These are phyloP conservation scores for Tetrax tetrax DNA, from an alignment of 2,113 vertebrate species.

Conservation along the genomic window DNA sequence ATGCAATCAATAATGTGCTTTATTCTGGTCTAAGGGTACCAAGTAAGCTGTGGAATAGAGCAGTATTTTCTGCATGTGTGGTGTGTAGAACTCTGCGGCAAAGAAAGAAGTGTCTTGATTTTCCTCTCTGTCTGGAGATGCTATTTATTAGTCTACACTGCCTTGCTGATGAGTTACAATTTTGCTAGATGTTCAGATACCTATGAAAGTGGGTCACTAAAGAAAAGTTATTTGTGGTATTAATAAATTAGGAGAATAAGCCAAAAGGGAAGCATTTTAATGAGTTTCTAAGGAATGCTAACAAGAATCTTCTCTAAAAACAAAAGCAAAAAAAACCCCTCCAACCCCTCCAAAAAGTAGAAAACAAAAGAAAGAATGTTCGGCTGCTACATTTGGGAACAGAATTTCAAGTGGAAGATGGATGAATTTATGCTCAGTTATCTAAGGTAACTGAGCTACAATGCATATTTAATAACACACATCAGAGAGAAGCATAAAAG, in stretches of 20 bases:
- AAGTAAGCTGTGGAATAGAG: not conserved
- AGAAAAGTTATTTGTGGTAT: conserved; percentile 65
- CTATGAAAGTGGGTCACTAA: conserved; percentile 65
- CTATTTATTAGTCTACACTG: conserved; percentile 16
- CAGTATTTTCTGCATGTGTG: not conserved
- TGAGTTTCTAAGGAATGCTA: conserved; percentile 61
- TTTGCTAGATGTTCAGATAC: conserved; percentile 57
- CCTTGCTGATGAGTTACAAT: conserved; percentile 20
- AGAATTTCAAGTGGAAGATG: conserved; percentile 16
- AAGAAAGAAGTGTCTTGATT: not conserved
- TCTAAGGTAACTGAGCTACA: conserved; percentile 1
- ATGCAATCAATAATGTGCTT: not conserved
- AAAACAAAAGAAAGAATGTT: conserved; percentile 36
- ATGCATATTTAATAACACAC: conserved; percentile 1
- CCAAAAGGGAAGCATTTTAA: conserved; percentile 71
- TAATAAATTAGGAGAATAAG: conserved; percentile 70
- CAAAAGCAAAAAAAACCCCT: conserved; percentile 18
- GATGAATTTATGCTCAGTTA: conserved; percentile 34
- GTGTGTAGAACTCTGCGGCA: not conserved
- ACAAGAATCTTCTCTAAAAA: conserved; percentile 40
- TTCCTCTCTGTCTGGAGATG: not conserved
- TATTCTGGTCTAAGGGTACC: not conserved
- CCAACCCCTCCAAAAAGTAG: not conserved
- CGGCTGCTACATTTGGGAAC: conserved; percentile 18
- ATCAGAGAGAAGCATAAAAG: conserved; percentile 16